A percentile compares a stretch with the other conserved stretches of the same genome.
phyloP scores from a whole-genome alignment of 2,113 vertebrate species.

The Chloropsis hardwickii region DNA sequence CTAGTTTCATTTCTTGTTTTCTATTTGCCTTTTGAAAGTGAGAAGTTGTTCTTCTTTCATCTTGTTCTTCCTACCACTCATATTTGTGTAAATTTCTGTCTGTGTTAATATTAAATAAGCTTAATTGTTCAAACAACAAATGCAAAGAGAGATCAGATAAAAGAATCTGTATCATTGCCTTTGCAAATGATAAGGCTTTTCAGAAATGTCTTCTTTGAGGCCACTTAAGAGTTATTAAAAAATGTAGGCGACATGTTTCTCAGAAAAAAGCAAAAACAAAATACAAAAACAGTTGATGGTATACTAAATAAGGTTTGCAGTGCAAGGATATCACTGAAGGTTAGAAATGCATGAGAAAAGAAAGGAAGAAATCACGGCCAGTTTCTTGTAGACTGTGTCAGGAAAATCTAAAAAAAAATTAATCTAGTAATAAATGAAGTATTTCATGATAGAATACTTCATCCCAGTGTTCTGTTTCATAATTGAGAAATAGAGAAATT shows the following conservation, averaged over 20 bases:
- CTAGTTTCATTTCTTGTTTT: neutral
- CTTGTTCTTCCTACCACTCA: neutral
- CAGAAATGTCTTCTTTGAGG: neutral
- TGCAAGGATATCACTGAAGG: neutral
- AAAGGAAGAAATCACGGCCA: neutral
- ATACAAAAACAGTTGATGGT: too few species aligned
- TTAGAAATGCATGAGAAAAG: neutral
- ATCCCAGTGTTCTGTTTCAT: neutral
- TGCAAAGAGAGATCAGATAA: neutral
- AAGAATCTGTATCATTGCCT: neutral
- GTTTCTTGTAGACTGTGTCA: neutral
- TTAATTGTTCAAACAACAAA: neutral
- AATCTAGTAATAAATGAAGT: neutral
- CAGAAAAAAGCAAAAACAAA: neutral
- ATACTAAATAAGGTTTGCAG: neutral
- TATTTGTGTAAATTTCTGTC: neutral
- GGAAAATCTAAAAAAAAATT: neutral
- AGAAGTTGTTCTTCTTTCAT: neutral
- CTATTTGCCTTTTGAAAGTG: neutral
- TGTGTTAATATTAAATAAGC: neutral
- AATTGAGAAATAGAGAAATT: neutral
- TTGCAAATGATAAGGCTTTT: neutral
- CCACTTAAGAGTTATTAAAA: neutral
- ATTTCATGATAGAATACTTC: neutral
- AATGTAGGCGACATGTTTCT: neutral